phyloP scores from a whole-genome alignment of 2,113 vertebrate genomes.

The Xenotilapia flavipinnis region DNA sequence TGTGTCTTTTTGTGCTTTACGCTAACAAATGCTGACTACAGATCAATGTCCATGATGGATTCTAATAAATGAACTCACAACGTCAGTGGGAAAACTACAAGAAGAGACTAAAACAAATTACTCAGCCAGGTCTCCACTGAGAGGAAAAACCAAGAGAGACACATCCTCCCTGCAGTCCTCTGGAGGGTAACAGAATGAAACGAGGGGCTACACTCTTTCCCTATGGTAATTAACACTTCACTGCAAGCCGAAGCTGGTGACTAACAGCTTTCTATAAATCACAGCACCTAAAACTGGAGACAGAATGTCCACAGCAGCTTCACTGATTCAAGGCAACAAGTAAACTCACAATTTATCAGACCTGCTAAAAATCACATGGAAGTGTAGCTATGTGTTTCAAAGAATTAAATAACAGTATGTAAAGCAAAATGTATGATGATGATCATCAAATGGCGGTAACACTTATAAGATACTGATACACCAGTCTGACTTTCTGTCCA shows the following conservation, averaged over 20 bases:
- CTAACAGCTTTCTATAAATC: slow-evolving; percentile 36
- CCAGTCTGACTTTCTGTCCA: not conserved
- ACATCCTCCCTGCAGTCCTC: slow-evolving; percentile 1
- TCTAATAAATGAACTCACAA: not conserved
- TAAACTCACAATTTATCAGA: not conserved
- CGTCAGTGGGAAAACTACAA: not conserved
- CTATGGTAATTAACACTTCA: slow-evolving; percentile 46
- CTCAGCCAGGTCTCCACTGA: not conserved
- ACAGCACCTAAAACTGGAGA: slow-evolving; percentile 12
- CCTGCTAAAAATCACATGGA: not conserved
- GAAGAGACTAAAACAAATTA: not conserved
- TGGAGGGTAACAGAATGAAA: not conserved
- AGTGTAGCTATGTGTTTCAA: not conserved
- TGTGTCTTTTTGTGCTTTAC: not conserved
- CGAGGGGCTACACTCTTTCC: not conserved
- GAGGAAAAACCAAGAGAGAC: slow-evolving; percentile 7
- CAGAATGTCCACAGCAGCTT: not conserved
- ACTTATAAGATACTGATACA: not conserved
- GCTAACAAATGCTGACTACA: not conserved
- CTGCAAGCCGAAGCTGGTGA: not conserved
- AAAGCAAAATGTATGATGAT: not conserved
- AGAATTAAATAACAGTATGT: not conserved
- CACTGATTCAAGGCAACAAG: not conserved
- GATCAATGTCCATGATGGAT: not conserved
- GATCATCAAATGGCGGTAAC: rapidly evolving